Percentiles rank a stretch among this genome's conserved stretches.
Conservation (phyloP, 1,140 invertebrate species). For the Hormaphis cornu region DNA sequence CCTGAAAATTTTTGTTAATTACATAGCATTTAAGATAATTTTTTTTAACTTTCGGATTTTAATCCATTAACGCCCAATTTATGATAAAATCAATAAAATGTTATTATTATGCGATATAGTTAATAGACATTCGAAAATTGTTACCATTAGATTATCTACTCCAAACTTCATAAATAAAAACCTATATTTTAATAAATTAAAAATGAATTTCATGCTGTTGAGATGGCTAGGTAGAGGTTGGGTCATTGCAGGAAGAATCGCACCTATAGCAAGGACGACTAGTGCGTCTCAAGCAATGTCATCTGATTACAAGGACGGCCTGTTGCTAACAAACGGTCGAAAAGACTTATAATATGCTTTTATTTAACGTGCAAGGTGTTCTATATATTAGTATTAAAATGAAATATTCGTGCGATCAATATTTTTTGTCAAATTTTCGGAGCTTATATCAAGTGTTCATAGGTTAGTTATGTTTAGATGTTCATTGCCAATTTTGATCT, state of each 20-base stretch:
- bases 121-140: too few relatives aligned
- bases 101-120: too few relatives aligned
- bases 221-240: neutral
- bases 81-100: too few relatives aligned
- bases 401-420: neutral
- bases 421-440: neutral
- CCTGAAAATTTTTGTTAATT: neutral
- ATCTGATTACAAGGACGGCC: slow-evolving; percentile 11
- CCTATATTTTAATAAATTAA: neutral
- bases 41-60: neutral
- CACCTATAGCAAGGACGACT: slow-evolving; percentile 21
- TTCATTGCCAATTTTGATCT: too few relatives aligned
- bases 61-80: neutral
- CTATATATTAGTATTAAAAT: neutral
- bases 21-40: neutral
- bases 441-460: too few relatives aligned
- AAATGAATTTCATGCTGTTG: neutral
- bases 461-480: too few relatives aligned
- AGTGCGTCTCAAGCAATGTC: slow-evolving; percentile 27
- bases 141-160: neutral
- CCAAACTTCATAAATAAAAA: neutral
- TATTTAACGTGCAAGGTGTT: slow-evolving; percentile 14
- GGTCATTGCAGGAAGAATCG: slow-evolving; percentile 25
- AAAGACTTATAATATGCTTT: slow-evolving; percentile 18
- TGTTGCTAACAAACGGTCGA: slow-evolving; percentile 19